phyloP scores from a whole-genome alignment of 2,888 invertebrate species.

The Diaphora mendica region DNA sequence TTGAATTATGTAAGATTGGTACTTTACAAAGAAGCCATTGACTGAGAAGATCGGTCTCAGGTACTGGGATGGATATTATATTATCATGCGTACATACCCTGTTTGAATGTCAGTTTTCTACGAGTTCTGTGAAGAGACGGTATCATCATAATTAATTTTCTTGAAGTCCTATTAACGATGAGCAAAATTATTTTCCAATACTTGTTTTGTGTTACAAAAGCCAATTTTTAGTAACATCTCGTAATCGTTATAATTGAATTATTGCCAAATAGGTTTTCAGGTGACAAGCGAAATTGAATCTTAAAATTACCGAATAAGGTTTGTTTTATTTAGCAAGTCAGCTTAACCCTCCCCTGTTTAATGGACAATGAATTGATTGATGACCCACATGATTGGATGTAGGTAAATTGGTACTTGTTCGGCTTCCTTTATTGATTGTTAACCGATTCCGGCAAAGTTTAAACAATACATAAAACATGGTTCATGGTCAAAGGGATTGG shows the following conservation, averaged over 20 bases:
- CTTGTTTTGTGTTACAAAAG: constrained; percentile 13
- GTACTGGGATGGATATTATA: too few relatives aligned
- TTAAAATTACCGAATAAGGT: constrained; percentile 28
- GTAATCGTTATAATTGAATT: constrained; percentile 33
- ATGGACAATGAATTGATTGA: constrained; percentile 52
- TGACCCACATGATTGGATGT: constrained; percentile 44
- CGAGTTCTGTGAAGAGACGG: too few relatives aligned
- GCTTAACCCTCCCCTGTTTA: constrained; percentile 29
- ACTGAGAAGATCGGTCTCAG: too few relatives aligned
- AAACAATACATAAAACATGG: background rate
- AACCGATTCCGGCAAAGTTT: background rate
- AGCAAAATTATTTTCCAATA: constrained; percentile 14
- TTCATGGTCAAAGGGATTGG: background rate
- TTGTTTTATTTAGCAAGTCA: constrained; percentile 19
- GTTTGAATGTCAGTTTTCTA: too few relatives aligned
- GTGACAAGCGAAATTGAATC: constrained; percentile 21
- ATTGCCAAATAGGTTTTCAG: constrained; percentile 21
- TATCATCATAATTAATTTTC: background rate
- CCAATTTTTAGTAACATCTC: constrained; percentile 31
- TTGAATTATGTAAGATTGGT: too few relatives aligned
- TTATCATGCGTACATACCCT: too few relatives aligned
- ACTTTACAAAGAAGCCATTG: too few relatives aligned
- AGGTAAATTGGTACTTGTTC: constrained; percentile 32
- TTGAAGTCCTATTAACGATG: background rate
- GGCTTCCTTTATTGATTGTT: constrained; percentile 14